Conservation (phyloP, 2,113 vertebrate species). For the Python bivittatus region DNA sequence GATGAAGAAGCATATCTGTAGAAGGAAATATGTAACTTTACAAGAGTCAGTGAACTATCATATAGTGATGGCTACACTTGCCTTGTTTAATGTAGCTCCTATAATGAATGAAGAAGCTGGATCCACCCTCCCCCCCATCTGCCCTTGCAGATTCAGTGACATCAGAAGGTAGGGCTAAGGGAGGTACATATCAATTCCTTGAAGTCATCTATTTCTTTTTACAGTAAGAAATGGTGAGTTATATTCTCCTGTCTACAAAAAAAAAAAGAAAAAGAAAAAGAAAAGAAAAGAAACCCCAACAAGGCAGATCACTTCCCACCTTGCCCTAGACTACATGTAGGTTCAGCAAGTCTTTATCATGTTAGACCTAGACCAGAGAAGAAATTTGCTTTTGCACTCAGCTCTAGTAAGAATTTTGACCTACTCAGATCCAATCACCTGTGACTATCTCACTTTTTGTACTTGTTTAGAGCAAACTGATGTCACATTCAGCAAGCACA, state of each 20-base stretch:
- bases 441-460: conserved; percentile 16
- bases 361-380: conserved; percentile 19
- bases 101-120: not conserved
- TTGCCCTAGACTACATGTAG: not conserved
- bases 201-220: not conserved
- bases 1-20: not conserved
- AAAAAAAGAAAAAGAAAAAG: no score
- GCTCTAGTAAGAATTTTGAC: conserved; percentile 40
- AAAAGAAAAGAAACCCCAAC: no score
- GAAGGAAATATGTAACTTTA: not conserved
- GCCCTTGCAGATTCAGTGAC: not conserved
- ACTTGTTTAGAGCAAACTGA: conserved; percentile 24
- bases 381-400: not conserved
- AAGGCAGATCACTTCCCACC: not conserved
- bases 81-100: not conserved
- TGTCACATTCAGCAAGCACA: conserved; percentile 46
- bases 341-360: not conserved
- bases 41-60: not conserved
- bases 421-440: conserved; percentile 30
- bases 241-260: not conserved
- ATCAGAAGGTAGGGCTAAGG: not conserved
- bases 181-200: not conserved
- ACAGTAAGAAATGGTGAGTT: not conserved
- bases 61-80: not conserved
- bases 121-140: not conserved